Conservation (phyloP, 2,113 vertebrate species). For the Epinephelus fuscoguttatus region DNA sequence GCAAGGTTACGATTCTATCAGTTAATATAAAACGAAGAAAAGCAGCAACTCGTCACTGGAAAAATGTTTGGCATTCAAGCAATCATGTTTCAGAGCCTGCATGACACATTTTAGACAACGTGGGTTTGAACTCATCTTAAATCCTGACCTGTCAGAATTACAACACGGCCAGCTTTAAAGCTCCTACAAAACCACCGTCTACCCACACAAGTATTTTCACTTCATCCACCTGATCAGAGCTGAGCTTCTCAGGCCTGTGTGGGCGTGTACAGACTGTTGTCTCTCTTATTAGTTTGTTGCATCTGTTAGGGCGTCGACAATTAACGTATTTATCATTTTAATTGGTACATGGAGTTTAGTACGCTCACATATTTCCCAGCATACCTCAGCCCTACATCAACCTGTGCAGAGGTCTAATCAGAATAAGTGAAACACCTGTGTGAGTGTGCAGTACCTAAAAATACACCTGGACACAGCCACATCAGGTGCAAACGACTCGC, state of each 20-base stretch:
- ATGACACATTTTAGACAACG: neutral
- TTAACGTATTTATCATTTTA: neutral
- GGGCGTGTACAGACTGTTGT: neutral
- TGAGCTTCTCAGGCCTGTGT: neutral
- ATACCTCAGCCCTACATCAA: too few relatives aligned
- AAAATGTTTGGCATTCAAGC: neutral
- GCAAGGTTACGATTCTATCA: neutral
- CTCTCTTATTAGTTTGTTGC: neutral
- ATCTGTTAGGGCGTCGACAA: neutral
- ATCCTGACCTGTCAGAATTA: neutral
- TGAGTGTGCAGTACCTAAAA: neutral
- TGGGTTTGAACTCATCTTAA: neutral
- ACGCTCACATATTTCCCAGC: neutral
- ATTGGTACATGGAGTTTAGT: neutral
- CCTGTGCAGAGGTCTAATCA: neutral
- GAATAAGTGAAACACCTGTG: neutral
- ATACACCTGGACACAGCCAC: conserved; percentile 6
- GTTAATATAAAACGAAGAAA: neutral
- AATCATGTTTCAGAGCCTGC: neutral
- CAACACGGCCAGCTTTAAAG: neutral
- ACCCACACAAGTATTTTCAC: conserved; percentile 10
- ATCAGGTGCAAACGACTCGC: neutral
- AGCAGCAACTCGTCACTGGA: neutral
- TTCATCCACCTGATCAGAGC: neutral
- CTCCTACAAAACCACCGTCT: neutral